Base-by-base conservation (phyloP, 1,140 invertebrate species). In the Diplogasteroides magnus region DNA sequence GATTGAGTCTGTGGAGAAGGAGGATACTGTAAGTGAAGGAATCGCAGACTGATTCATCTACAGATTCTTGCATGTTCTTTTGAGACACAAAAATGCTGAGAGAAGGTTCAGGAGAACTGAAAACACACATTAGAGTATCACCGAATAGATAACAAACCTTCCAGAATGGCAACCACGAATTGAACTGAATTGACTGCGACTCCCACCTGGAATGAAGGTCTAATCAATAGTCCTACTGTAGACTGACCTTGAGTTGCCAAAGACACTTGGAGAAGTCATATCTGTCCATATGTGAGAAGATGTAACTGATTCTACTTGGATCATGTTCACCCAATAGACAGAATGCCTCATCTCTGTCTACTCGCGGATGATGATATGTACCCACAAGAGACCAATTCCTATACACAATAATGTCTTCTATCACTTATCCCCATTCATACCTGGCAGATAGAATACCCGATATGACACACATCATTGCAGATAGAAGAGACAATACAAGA, bases 261-360 rank as follows among this genome's bases (percentile, higher is more conserved):
- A 80, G 61, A 68, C 78, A 80, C 31, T 77, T 61, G n/a, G 31
- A 27, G 60, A 80, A 80, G 56, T 80, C 76, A 61, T 80, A 80
- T 62, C 80, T 61, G 57, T 80, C 73, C 73, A 77, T 73, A 57
- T 80, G 72, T 6, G 75, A 69, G 37, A 74, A 80, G 61, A 80
- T 80, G 66, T 80, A 77, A 19, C 69, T 71, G 62, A 80, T 78
- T 29, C 78, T 64, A 31, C 64, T 63, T 15, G 77, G 61, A 59
- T 79, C 78, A 64, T 79, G 78, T 28, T 76, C 65, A 14, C 78
- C 78, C n/a, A 79, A 37, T 14, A 79, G 59, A 70, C 78, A 79
- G 61, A 77, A 79, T 25, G 78, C 76, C 26, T 75, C 61, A 58
- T 78, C 64, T 60, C 74, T 64, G 23, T 64, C 69, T 37, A 78